A percentile compares a stretch with the other conserved stretches of the same genome.
These are phyloP conservation scores for Lophotis ruficrista DNA, from an alignment of 2,113 vertebrate genomes.

Conservation along the genomic window DNA sequence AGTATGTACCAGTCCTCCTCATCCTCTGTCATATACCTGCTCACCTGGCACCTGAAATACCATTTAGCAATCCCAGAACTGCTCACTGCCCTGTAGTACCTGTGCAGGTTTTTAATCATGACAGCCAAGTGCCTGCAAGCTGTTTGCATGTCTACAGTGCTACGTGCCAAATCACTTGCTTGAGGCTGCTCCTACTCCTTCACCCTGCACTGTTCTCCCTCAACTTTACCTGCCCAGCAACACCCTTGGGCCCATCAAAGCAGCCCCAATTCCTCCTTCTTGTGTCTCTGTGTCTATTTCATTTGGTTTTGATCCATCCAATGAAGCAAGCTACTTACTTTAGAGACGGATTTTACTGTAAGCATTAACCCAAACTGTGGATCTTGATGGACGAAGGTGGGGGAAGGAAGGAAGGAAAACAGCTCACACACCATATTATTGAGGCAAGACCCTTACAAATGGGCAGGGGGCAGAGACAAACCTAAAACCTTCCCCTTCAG, in stretches of 20 bases:
- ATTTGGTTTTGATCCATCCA: neutral
- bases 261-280: neutral
- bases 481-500: neutral
- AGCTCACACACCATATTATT: neutral
- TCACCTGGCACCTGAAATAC: neutral
- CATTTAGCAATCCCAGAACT: neutral
- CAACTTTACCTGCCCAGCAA: neutral
- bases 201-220: neutral
- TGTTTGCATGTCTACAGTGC: neutral
- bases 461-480: neutral
- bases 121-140: neutral
- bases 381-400: neutral
- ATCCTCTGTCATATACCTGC: neutral
- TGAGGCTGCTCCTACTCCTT: neutral
- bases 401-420: neutral
- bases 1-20: neutral
- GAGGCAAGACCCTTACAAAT: neutral
- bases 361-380: neutral
- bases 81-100: neutral
- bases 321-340: neutral
- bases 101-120: neutral
- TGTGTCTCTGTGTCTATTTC: neutral
- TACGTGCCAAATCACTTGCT: neutral
- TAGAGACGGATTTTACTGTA: neutral
- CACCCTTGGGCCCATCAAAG: neutral